Base-by-base conservation (phyloP, 30 jellyfish, hydroid and myxozoan genomes). In the Aurelia coerulea region DNA sequence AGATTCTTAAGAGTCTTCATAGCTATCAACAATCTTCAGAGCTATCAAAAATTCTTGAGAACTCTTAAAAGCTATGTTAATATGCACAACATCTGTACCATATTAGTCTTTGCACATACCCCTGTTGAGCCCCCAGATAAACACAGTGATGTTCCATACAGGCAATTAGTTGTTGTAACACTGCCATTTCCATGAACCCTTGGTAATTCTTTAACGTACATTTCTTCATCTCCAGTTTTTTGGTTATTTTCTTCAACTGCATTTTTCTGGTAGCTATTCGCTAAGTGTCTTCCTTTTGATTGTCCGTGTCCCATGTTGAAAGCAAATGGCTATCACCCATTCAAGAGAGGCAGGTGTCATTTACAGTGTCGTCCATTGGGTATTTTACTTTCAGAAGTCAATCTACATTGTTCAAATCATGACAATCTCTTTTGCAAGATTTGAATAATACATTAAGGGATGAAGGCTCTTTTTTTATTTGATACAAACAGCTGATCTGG, bases 111-210 rank as follows among this genome's bases (percentile, higher is more conserved):
- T 32, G 6, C 9, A 62, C 76, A 8, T 68, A 81, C 91, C 84
- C 91, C 91, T 49, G 59, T 76, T 10, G 91, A 81, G 66, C 91
- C 91, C 12, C 84, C 91, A 81, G 91, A 81, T 32, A 81, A 15
- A 69, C 91, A 81, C 34, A 81, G 17, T 2, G 91, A 81, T 17
- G 76, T 49, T 51, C 91, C 91, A 15, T 81, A 39, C 33, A 68
- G 32, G 67, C 91, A 66, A 29, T 69, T 73, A 2, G 70, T 76
- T 29, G 91, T n/a, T 2, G 83, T 50, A 53, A 81, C 84, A 17
- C 83, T 65, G 76, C 74, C 39, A 32, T 66, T 52, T 4, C 79
- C 65, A 53, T 81, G 91, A 37, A 81, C 91, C 54, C 79, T 32
- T 16, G 91, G 91, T 10, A 81, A 81, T 15, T 81, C 91, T 15